phyloP scores from a whole-genome alignment of 2,113 vertebrate species.

The Pyrgilauda ruficollis region DNA sequence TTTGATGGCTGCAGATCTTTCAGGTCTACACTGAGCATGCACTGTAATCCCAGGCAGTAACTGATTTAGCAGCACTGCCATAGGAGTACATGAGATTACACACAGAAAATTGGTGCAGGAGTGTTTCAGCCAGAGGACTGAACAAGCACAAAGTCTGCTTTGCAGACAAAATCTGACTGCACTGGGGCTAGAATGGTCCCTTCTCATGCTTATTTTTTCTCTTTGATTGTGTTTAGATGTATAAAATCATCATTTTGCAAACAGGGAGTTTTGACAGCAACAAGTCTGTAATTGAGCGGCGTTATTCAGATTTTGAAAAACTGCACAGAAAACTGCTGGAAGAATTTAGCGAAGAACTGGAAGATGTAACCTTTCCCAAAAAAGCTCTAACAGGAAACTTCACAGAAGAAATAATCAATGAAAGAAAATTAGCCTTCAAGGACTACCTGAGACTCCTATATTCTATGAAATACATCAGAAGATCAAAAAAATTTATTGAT shows the following conservation, averaged over 20 bases:
- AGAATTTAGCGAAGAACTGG: slow-evolving; percentile 86
- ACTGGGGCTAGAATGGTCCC: background rate
- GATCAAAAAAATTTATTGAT: slow-evolving; percentile 72
- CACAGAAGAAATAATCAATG: slow-evolving; percentile 76
- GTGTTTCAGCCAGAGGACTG: background rate
- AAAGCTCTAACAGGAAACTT: slow-evolving; percentile 85
- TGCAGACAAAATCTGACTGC: background rate
- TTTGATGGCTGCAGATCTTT: background rate
- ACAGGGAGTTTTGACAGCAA: slow-evolving; percentile 88
- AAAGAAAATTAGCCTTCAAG: slow-evolving; percentile 82
- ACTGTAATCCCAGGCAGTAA: background rate
- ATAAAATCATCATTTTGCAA: slow-evolving; percentile 86
- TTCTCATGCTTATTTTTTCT: background rate
- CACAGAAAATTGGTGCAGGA: background rate
- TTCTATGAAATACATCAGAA: slow-evolving; percentile 74
- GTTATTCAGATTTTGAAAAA: slow-evolving; percentile 86
- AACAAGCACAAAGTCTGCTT: background rate
- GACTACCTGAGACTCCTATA: slow-evolving; percentile 85
- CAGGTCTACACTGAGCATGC: background rate
- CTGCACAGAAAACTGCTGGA: slow-evolving; percentile 82
- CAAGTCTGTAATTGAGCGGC: slow-evolving; percentile 81
- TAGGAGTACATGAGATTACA: background rate
- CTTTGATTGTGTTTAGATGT: slow-evolving; percentile 72
- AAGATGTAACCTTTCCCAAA: slow-evolving; percentile 84
- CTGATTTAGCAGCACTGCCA: background rate